Percentiles rank a stretch among this genome's conserved stretches.
These are phyloP conservation scores for Rhysida immarginata DNA, from an alignment of 1,140 invertebrate species.

Conservation along the genomic window DNA sequence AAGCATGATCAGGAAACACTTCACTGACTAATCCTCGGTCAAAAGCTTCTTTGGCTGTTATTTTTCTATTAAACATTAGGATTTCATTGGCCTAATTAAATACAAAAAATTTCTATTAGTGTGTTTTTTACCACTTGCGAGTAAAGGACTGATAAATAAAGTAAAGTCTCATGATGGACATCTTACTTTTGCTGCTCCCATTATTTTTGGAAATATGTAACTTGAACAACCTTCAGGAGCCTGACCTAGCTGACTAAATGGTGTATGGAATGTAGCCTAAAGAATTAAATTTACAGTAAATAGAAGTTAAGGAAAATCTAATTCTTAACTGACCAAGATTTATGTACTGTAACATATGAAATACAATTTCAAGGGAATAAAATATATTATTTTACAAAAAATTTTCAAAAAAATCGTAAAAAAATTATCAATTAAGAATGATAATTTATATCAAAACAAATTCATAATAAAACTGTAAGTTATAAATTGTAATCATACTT, in stretches of 20 bases:
- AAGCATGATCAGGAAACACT: conserved; percentile 41
- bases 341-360: no score
- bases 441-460: not conserved
- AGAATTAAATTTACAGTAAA: no score
- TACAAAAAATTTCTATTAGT: no score
- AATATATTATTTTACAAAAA: not conserved
- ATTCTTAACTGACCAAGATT: not conserved
- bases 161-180: no score
- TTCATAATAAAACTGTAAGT: no score
- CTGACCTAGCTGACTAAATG: conserved; percentile 63
- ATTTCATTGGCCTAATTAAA: conserved; percentile 71
- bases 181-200: conserved; percentile 56
- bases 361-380: no score
- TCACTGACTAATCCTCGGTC: conserved; percentile 52
- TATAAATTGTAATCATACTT: conserved; percentile 3
- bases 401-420: not conserved
- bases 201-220: conserved; percentile 60
- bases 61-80: conserved; percentile 59
- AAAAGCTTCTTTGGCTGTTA: conserved; percentile 56
- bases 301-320: not conserved
- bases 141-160: no score
- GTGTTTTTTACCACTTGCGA: no score
- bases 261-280: conserved; percentile 70
- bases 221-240: conserved; percentile 71
- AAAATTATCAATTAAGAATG: not conserved